phyloP scores from a whole-genome alignment of 92 coral and sea anemone genomes.

The Siderastrea siderea region DNA sequence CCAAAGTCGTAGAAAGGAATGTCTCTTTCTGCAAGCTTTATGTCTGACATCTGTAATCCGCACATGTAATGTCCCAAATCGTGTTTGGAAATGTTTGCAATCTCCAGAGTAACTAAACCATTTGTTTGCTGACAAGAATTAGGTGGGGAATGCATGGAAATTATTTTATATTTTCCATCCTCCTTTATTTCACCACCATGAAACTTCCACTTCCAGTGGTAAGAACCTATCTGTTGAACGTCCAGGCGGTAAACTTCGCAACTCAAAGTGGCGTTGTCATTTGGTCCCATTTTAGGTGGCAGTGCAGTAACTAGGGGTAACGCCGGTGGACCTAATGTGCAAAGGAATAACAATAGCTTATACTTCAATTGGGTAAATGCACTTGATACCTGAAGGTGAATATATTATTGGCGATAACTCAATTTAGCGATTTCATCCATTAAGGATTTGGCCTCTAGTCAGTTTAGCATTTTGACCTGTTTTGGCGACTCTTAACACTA shows the following conservation, averaged over 20 bases:
- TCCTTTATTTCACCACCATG: neutral
- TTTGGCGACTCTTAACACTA: too few relatives aligned
- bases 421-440: too few relatives aligned
- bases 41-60: neutral
- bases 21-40: neutral
- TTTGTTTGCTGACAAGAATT: conserved; percentile 1
- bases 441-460: too few relatives aligned
- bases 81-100: neutral
- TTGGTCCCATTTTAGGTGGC: neutral
- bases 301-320: neutral
- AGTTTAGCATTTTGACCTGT: too few relatives aligned
- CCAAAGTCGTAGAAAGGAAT: conserved; percentile 1
- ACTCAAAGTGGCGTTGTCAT: neutral
- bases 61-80: conserved; percentile 14
- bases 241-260: conserved; percentile 5
- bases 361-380: neutral
- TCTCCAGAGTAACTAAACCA: neutral
- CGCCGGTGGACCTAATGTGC: conserved; percentile 11
- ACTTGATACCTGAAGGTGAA: neutral
- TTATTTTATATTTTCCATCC: neutral
- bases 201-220: conserved; percentile 12
- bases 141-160: neutral
- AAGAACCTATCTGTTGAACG: neutral
- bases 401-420: neutral
- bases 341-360: neutral